Evolutionary conservation across 2,797 vertebrate species (phyloP).

Genomic region (Leptodactylus fallax): DNA sequence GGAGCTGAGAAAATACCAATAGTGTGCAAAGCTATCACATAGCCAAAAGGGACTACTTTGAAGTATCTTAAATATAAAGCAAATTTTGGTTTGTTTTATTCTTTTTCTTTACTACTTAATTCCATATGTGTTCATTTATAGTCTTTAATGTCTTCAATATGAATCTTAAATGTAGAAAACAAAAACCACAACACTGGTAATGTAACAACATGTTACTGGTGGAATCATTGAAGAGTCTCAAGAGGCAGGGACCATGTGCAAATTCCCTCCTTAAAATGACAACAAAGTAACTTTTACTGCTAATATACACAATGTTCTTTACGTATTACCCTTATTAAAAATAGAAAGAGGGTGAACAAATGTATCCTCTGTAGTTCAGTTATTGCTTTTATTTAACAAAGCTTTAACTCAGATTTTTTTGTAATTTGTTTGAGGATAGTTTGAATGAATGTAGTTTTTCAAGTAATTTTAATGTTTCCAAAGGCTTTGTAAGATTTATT

Average conservation of each 20-base stretch:
- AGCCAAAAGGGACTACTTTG: no score
- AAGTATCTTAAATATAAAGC: no score
- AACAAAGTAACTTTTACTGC: background rate
- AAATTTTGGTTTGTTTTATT: no score
- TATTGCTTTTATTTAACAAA: slow-evolving; percentile 33
- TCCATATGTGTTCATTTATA: no score
- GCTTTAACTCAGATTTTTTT: background rate
- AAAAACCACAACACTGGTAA: no score
- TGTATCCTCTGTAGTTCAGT: slow-evolving; percentile 9
- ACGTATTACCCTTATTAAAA: background rate
- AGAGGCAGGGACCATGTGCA: background rate
- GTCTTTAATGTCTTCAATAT: no score
- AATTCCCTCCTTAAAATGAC: background rate
- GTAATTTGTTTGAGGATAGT: slow-evolving; percentile 31
- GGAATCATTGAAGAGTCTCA: no score
- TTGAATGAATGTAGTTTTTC: slow-evolving; percentile 37
- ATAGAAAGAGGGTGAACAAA: background rate
- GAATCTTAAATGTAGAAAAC: no score
- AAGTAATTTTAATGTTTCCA: slow-evolving; percentile 59
- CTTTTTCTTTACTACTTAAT: no score
- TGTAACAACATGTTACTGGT: no score
- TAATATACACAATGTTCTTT: background rate
- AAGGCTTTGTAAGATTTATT: slow-evolving; percentile 55
- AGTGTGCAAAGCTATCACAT: no score
- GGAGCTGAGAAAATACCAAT: no score